Evolutionary conservation across 1,140 invertebrate species (phyloP), one percentile per base, ranked within the genome.

Genomic region (Wasmannia auropunctata): DNA sequence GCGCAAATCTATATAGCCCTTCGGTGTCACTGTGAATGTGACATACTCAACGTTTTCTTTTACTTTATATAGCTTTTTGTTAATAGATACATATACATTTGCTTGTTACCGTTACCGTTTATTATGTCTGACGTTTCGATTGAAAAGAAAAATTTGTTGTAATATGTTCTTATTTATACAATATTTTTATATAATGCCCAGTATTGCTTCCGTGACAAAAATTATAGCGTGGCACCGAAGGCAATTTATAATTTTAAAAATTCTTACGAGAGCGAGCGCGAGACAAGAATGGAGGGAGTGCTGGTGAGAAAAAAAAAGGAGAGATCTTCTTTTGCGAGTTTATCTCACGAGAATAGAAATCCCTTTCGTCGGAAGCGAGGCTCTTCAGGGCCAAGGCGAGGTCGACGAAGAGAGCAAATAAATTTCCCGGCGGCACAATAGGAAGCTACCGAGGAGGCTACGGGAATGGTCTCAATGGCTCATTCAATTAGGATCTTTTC

Each of bases 401-500:
- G 65, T 56, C 67, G 79, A 34, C 25, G 51, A 19, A 69, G 67
- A 22, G 25, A 58, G 79, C 79, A 83, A 58, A 83, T 83, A 83
- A 83, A 83, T 83, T 83, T 83, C 25, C 16, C 49, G 22, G 10
- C 34, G 10, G 34, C 67, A 83, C 79, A 83, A 83, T 83, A 37
- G 79, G 46, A 72, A 72, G 37, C 65, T 58, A 60, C 63, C 37
- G 67, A 72, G 79, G 25, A 72, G 31, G 37, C 67, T 79, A 58
- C 67, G 37, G 56, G 40, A 74, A 51, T 56, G 49, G 31, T 70
- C 63, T 81, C 77, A 81, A 49, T 37, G 77, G 56, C 34, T 87
- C 77, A 72, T 90, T 90, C 89, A 87, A 87, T 77, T 90, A 83
- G 70, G 84, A 85, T 86, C 88, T 81, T 90, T 90, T 86, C 86